phyloP scores from a whole-genome alignment of 1,140 invertebrate species.

The Drosophila nebulosa region DNA sequence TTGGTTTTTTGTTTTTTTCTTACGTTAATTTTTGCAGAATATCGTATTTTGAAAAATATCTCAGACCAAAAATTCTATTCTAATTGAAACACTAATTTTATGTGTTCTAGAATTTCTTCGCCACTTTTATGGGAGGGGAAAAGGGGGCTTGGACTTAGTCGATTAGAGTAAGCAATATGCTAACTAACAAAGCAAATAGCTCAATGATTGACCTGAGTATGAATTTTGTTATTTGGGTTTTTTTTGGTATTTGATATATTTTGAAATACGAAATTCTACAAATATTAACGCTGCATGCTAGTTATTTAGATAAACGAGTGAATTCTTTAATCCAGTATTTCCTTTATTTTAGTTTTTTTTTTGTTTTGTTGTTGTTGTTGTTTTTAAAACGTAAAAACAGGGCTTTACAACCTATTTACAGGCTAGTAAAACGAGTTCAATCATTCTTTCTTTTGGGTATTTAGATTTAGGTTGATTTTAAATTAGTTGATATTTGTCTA shows the following conservation, averaged over 20 bases:
- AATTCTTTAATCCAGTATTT: neutral
- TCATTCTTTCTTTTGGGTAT: slow-evolving; percentile 49
- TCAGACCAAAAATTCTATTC: too few relatives aligned
- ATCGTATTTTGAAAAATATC: slow-evolving; percentile 72
- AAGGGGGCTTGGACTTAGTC: too few relatives aligned
- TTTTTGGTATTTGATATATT: slow-evolving; percentile 34
- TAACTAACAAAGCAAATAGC: neutral
- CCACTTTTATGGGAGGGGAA: neutral
- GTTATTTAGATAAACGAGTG: slow-evolving; percentile 46
- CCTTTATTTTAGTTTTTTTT: slow-evolving; percentile 52
- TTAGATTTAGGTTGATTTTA: slow-evolving; percentile 27
- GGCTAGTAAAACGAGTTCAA: slow-evolving; percentile 81
- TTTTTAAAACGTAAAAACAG: slow-evolving; percentile 76
- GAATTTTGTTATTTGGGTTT: neutral
- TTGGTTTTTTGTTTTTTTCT: slow-evolving; percentile 26
- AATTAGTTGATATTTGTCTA: slow-evolving; percentile 6
- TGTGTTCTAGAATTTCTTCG: neutral
- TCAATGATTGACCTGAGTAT: neutral
- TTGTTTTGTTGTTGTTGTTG: slow-evolving; percentile 4
- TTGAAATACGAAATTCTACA: slow-evolving; percentile 74
- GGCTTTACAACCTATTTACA: slow-evolving; percentile 81
- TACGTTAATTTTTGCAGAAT: slow-evolving; percentile 80
- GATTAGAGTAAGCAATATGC: neutral
- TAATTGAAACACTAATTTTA: neutral
- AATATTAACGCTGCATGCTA: slow-evolving; percentile 76